phyloP scores from a whole-genome alignment of 2,888 invertebrate species.

The Zygothrica quintamaculata region DNA sequence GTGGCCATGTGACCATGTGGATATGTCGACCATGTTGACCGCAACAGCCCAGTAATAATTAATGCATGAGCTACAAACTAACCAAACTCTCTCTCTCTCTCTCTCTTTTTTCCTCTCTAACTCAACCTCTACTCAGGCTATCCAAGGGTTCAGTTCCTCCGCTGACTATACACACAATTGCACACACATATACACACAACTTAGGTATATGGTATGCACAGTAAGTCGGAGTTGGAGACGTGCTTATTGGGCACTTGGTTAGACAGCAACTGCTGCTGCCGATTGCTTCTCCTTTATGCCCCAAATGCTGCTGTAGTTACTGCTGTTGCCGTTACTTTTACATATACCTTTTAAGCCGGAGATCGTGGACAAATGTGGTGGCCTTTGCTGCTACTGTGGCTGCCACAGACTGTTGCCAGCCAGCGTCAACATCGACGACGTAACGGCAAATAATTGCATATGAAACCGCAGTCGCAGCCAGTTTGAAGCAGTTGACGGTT shows the following conservation, averaged over 20 bases:
- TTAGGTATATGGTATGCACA: background rate
- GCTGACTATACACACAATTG: background rate
- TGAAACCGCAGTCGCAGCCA: slow-evolving; percentile 72
- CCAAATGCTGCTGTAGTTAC: no score
- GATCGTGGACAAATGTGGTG: background rate
- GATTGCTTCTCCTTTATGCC: slow-evolving; percentile 11
- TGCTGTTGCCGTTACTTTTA: background rate
- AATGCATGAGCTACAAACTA: slow-evolving; percentile 79
- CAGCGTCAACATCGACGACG: slow-evolving; percentile 27
- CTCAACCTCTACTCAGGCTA: slow-evolving; percentile 38
- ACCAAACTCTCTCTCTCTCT: no score
- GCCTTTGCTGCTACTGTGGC: slow-evolving; percentile 37
- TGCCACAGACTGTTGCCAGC: slow-evolving; percentile 6
- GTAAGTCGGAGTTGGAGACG: slow-evolving; percentile 18
- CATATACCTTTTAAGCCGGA: background rate
- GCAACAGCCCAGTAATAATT: slow-evolving; percentile 76
- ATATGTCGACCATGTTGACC: slow-evolving; percentile 51
- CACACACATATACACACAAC: background rate
- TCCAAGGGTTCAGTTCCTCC: background rate
- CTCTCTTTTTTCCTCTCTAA: no score
- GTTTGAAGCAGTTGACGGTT: slow-evolving; percentile 67
- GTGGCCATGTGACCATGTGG: slow-evolving; percentile 19
- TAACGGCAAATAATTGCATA: slow-evolving; percentile 73
- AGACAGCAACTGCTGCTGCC: slow-evolving; percentile 23
- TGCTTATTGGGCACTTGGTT: slow-evolving; percentile 20